A percentile compares a stretch with the other conserved stretches of the same genome.
Evolutionary conservation across 2,797 vertebrate species (phyloP).

Genomic region (Poecilia wingei): DNA sequence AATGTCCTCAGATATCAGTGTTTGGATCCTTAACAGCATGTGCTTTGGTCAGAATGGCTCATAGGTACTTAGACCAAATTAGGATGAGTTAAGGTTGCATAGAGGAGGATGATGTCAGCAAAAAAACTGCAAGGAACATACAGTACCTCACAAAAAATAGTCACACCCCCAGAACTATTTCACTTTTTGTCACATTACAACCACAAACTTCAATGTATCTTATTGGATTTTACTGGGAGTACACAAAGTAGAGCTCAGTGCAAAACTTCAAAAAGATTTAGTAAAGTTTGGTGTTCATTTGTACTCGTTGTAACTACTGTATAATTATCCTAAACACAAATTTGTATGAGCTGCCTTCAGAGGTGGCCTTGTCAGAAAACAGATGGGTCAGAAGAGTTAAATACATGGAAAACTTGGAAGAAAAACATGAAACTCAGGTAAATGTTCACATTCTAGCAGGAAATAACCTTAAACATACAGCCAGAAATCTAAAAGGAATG

Average conservation of each 20-base stretch:
- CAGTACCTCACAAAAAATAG: background rate
- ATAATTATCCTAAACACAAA: background rate
- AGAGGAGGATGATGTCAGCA: background rate
- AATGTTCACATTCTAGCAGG: background rate
- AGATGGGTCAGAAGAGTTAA: too few relatives aligned
- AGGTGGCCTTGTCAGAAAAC: too few relatives aligned
- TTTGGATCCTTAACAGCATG: background rate
- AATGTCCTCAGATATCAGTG: background rate
- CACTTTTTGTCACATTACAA: background rate
- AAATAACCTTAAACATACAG: background rate
- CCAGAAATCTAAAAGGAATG: background rate
- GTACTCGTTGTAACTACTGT: background rate
- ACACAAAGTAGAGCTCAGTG: background rate
- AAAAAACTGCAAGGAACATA: background rate
- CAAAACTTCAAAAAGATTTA: background rate
- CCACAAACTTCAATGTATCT: background rate
- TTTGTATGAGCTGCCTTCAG: too few relatives aligned
- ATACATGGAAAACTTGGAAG: too few relatives aligned
- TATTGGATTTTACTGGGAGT: too few relatives aligned
- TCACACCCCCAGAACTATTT: background rate
- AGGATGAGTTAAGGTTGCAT: background rate
- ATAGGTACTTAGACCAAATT: background rate
- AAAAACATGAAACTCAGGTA: too few relatives aligned
- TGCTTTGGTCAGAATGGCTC: slow-evolving; percentile 1
- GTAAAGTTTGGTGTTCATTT: background rate